These are phyloP conservation scores for Geophilus truncorum DNA, from an alignment of 2,888 invertebrate genomes.

Conservation along the genomic window DNA sequence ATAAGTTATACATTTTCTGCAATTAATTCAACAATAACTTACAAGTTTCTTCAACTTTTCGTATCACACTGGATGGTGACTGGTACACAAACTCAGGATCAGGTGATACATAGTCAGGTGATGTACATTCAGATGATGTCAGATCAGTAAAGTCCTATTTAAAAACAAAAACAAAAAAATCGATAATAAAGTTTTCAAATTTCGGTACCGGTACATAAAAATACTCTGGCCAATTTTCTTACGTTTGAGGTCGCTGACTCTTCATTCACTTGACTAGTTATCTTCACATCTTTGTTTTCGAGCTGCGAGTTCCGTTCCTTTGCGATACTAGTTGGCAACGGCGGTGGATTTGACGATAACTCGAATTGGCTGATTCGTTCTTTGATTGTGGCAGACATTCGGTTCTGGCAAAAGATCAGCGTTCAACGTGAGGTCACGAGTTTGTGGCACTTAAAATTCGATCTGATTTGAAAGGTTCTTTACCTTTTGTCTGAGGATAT, in stretches of 20 bases:
- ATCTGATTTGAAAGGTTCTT: no score
- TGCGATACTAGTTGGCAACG: not conserved
- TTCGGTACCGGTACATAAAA: no score
- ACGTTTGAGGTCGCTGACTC: no score
- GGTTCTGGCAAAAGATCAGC: not conserved
- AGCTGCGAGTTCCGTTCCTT: not conserved
- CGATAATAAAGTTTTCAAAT: no score
- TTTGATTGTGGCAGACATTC: not conserved
- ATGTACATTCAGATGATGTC: not conserved
- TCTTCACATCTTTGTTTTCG: not conserved
- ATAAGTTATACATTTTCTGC: not conserved
- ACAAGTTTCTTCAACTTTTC: not conserved
- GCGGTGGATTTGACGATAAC: not conserved
- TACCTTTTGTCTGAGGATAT: conserved; percentile 44
- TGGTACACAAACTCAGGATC: not conserved
- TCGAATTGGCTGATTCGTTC: not conserved
- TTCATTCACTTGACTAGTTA: not conserved
- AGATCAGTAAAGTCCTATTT: not conserved
- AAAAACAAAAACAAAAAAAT: no score
- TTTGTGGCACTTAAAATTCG: no score
- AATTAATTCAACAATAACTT: not conserved
- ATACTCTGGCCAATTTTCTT: no score
- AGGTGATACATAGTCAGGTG: conserved; percentile 11
- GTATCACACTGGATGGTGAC: not conserved
- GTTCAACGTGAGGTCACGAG: no score